Conservation (phyloP, 2,888 invertebrate species). For the Tinea semifulvella region DNA sequence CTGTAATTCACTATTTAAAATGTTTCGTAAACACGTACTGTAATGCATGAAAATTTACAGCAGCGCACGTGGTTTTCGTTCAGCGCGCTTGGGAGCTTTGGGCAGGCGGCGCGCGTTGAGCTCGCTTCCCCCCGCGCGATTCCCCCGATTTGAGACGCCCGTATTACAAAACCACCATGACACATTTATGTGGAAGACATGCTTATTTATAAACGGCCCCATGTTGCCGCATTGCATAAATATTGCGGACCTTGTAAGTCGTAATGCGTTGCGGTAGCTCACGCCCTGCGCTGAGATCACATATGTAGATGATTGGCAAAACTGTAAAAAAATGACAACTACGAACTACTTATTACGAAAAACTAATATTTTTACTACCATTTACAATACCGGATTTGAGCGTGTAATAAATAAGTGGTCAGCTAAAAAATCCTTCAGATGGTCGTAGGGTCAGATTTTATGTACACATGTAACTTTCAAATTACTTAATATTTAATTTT, state of each 20-base stretch:
- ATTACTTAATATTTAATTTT: not conserved
- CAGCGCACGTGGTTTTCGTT: constrained; percentile 7
- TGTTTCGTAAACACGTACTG: constrained; percentile 2
- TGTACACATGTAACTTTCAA: no score
- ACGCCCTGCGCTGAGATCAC: not conserved
- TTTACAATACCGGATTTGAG: no score
- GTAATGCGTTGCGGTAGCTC: constrained; percentile 3
- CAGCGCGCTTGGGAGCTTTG: constrained; percentile 4
- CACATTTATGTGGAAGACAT: constrained; percentile 11
- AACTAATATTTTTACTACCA: no score
- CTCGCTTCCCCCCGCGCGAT: not conserved
- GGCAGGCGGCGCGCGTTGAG: constrained; percentile 1
- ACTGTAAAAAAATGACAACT: no score
- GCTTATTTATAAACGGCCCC: constrained; percentile 7
- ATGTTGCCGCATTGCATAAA: constrained; percentile 11
- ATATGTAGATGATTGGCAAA: not conserved
- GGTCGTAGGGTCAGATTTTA: no score
- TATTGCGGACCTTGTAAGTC: constrained; percentile 6
- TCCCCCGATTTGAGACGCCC: not conserved
- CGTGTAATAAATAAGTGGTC: no score
- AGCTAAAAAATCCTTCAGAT: not conserved
- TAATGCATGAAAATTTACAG: constrained; percentile 7
- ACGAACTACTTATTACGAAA: no score
- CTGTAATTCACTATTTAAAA: constrained; percentile 7
- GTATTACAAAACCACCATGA: constrained; percentile 10